Evolutionary conservation across 2,888 invertebrate genomes (phyloP).

Genomic region (Drosophila mimetica): DNA sequence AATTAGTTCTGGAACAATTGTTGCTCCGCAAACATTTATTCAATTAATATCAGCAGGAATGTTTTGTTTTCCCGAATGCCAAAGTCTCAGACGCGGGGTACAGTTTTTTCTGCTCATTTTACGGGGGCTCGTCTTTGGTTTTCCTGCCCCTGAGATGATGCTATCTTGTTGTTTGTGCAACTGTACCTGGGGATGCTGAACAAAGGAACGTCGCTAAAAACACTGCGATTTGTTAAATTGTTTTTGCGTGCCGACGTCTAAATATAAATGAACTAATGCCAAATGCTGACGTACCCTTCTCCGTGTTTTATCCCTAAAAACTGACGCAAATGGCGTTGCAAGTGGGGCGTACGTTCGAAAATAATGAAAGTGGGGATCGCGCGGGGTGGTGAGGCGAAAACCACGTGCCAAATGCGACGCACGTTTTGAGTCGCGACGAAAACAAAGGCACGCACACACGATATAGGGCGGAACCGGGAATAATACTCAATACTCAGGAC

Average conservation of each 20-base stretch:
- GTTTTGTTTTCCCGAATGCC: not conserved
- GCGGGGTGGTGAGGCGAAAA: conserved; percentile 27
- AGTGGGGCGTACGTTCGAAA: conserved; percentile 1
- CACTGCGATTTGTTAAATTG: conserved; percentile 64
- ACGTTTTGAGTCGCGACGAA: conserved; percentile 43
- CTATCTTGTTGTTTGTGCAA: conserved; percentile 56
- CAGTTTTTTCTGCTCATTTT: conserved; percentile 4
- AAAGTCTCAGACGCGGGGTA: not conserved
- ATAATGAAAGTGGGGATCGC: conserved; percentile 1
- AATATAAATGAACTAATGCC: conserved; percentile 67
- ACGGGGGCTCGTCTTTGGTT: conserved; percentile 60
- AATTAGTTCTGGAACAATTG: conserved; percentile 1
- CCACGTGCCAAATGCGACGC: conserved; percentile 63
- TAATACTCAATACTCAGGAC: conserved; percentile 32
- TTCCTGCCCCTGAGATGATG: conserved; percentile 18
- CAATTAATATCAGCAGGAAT: not conserved
- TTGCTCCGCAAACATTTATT: not conserved
- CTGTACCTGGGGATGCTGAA: conserved; percentile 62
- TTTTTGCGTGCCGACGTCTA: conserved; percentile 52
- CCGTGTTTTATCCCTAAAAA: conserved; percentile 46
- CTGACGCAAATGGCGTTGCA: conserved; percentile 74
- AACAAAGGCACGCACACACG: conserved; percentile 25
- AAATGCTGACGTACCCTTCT: conserved; percentile 65
- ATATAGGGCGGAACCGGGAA: not conserved
- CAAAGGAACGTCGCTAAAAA: conserved; percentile 28